phyloP scores from a whole-genome alignment of 2,113 vertebrate species.

The Machaerirhynchus nigripectus region DNA sequence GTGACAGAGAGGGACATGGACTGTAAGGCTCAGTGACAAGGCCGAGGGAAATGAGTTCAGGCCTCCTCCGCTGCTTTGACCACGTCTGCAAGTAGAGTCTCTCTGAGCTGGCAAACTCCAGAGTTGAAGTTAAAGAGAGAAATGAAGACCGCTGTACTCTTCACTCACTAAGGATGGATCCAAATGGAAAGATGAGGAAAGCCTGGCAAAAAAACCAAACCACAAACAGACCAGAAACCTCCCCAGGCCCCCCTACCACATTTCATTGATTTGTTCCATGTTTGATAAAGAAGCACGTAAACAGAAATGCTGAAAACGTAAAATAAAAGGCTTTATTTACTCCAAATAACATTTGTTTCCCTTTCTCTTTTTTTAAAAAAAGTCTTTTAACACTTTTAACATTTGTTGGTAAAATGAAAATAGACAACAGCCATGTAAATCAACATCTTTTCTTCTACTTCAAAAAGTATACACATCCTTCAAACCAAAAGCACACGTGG shows the following conservation, averaged over 20 bases:
- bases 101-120: background rate
- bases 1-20: background rate
- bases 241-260: too few relatives aligned
- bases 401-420: background rate
- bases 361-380: background rate
- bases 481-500: background rate
- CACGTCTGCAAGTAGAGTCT: fast-evolving
- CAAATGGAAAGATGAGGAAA: background rate
- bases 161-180: background rate
- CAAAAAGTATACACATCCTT: background rate
- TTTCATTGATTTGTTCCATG: background rate
- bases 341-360: background rate
- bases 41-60: background rate
- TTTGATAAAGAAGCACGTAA: background rate
- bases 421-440: background rate
- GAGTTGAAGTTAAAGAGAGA: background rate
- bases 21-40: background rate
- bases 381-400: background rate
- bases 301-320: background rate
- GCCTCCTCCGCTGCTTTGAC: background rate
- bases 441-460: background rate
- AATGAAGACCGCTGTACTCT: background rate
- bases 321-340: conserved; percentile 15
- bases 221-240: background rate
- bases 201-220: background rate